Base-by-base conservation (phyloP, 1,140 invertebrate genomes). In the Drosophila pseudoobscura region DNA sequence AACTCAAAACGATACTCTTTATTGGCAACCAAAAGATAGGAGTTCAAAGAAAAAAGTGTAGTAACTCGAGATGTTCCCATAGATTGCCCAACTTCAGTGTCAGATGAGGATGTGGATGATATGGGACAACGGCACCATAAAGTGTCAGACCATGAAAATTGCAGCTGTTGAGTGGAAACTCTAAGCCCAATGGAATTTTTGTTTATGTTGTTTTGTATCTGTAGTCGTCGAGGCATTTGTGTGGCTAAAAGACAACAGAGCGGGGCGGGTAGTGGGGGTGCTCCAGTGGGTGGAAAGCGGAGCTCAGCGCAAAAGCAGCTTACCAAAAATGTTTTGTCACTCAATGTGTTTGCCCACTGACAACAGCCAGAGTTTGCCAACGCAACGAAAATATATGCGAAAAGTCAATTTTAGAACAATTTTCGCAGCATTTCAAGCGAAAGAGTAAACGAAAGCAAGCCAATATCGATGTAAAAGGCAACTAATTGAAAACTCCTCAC, bases 151-250 rank as follows among this genome's bases (percentile, higher is more conserved):
- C 61, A 56, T 76, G 56, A 76, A 85, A 79, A 59, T 69, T 54
- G 29, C 76, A 58, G 50, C 56, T 58, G 53, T 47, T 58, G 65
- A 41, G 54, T 46, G 64, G 53, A 54, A 71, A 59, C 64, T 56
- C 74, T 65, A 78, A 83, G 72, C 74, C 60, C 43, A n/a, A 41
- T 53, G 43, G 26, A 49, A 79, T 66, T 74, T 63, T 45, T 72
- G 55, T 39, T 39, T 39, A 13, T 39, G 35, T 11, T 39, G 35
- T 39, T 69, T 59, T 0, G 3, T 59, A 13, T 39, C 4, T 39
- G 35, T 13, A 31, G 29, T 31, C 8, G 8, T n/a, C 17, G 29
- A 51, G 47, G 4, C 24, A 26, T 26, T 26, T 26, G 24, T 5
- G 24, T 26, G 24, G 24, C 4, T 6, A 26, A 26, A 0, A 54